Conservation (phyloP, 2,888 invertebrate species). For the Drosophila subsilvestris region DNA sequence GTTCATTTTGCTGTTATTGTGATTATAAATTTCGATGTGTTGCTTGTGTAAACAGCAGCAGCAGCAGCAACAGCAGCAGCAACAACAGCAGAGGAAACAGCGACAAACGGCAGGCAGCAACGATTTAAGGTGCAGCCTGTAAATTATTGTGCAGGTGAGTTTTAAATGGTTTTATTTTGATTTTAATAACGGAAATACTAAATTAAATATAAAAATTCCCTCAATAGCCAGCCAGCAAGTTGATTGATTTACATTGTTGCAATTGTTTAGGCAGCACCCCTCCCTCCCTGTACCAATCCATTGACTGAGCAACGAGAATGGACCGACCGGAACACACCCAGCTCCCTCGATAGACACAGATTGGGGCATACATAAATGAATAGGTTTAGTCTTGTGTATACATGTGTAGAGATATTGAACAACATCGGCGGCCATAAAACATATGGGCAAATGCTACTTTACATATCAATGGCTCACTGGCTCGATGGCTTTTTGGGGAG, state of each 20-base stretch:
- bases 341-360: slow-evolving; percentile 8
- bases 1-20: slow-evolving; percentile 78
- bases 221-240: slow-evolving; percentile 41
- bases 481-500: slow-evolving; percentile 19
- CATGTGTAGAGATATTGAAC: slow-evolving; percentile 27
- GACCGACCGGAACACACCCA: slow-evolving; percentile 58
- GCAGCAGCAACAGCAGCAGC: slow-evolving; percentile 11
- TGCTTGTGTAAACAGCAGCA: slow-evolving; percentile 66
- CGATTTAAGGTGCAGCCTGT: slow-evolving; percentile 68
- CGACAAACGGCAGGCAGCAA: slow-evolving; percentile 42
- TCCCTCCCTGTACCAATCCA: background rate
- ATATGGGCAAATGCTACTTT: slow-evolving; percentile 55
- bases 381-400: slow-evolving; percentile 15
- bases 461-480: slow-evolving; percentile 57
- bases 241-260: slow-evolving; percentile 68
- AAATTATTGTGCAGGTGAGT: slow-evolving; percentile 74
- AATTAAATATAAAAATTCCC: slow-evolving; percentile 66
- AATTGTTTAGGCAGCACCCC: slow-evolving; percentile 38
- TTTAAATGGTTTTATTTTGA: slow-evolving; percentile 52
- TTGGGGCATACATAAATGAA: slow-evolving; percentile 18
- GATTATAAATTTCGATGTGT: slow-evolving; percentile 74
- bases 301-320: slow-evolving; percentile 52
- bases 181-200: slow-evolving; percentile 75
- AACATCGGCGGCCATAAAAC: slow-evolving; percentile 40
- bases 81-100: slow-evolving; percentile 50